Evolutionary conservation across 2,113 vertebrate genomes (phyloP).

Genomic region (Pandion haliaetus): DNA sequence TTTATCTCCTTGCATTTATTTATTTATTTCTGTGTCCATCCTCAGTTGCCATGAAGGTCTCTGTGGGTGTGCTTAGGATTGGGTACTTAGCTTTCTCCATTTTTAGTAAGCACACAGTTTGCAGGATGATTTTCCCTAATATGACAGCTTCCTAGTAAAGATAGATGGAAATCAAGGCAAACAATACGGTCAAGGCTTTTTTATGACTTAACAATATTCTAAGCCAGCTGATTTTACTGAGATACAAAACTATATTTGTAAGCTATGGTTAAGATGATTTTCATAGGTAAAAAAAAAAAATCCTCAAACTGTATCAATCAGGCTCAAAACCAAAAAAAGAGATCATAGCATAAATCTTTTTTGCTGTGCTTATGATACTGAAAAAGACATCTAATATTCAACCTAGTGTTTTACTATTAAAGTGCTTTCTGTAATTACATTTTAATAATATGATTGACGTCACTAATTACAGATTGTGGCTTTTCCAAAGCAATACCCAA

Average conservation of each 20-base stretch:
- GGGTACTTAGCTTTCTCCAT: not conserved
- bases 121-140: slow-evolving; percentile 13
- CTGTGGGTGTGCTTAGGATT: not conserved
- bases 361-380: not conserved
- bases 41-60: not conserved
- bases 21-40: slow-evolving; percentile 20
- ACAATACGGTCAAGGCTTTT: not conserved
- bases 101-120: not conserved
- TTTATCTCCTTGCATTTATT: slow-evolving; percentile 51
- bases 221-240: not conserved
- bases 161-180: not conserved
- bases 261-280: not conserved
- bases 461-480: not conserved
- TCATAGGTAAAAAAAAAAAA: not conserved
- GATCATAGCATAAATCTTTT: not conserved
- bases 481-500: not conserved
- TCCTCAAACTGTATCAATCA: not conserved
- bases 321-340: not conserved
- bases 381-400: not conserved
- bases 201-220: not conserved
- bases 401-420: slow-evolving; percentile 10
- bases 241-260: not conserved
- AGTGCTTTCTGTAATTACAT: not conserved
- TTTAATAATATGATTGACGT: slow-evolving; percentile 8
- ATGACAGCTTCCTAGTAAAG: not conserved